Percentiles rank a stretch among this genome's conserved stretches.
Conservation (phyloP, 2,797 vertebrate species). For the Chiroxiphia lanceolata region DNA sequence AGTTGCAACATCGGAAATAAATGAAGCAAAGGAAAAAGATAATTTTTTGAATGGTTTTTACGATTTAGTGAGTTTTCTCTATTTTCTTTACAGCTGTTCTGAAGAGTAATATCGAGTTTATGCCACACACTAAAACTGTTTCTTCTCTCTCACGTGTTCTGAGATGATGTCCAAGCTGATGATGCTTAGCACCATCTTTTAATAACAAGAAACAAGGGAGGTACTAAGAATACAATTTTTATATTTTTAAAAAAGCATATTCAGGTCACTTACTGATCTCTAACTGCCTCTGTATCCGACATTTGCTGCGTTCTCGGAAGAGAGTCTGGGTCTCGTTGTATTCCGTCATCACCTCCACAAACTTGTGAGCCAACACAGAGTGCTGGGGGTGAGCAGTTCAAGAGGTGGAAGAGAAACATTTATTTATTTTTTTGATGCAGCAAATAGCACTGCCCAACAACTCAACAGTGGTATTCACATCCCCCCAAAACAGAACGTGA, state of each 20-base stretch:
- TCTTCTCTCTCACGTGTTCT: not conserved
- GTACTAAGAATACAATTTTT: accelerated
- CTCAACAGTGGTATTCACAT: not conserved
- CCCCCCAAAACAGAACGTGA: not conserved
- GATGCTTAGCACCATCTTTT: not conserved
- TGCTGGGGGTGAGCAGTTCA: slow-evolving; percentile 75
- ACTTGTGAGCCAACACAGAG: slow-evolving; percentile 90
- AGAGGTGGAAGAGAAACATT: not conserved
- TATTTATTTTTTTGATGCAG: not conserved
- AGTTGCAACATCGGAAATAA: not conserved
- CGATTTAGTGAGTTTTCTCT: not conserved
- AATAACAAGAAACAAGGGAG: no score
- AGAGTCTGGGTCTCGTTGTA: slow-evolving; percentile 93
- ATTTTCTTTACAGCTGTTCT: not conserved
- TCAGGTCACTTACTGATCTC: slow-evolving; percentile 89
- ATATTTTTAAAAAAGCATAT: accelerated
- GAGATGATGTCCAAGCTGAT: no score
- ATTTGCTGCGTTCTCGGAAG: slow-evolving; percentile 94
- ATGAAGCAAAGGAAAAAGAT: not conserved
- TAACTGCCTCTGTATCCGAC: slow-evolving; percentile 92
- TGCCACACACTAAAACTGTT: not conserved
- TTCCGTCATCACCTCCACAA: slow-evolving; percentile 94
- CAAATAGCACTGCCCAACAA: not conserved
- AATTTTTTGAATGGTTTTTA: not conserved
- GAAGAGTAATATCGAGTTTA: not conserved